Conservation (phyloP, 2,888 invertebrate genomes). For the Nebria salina region DNA sequence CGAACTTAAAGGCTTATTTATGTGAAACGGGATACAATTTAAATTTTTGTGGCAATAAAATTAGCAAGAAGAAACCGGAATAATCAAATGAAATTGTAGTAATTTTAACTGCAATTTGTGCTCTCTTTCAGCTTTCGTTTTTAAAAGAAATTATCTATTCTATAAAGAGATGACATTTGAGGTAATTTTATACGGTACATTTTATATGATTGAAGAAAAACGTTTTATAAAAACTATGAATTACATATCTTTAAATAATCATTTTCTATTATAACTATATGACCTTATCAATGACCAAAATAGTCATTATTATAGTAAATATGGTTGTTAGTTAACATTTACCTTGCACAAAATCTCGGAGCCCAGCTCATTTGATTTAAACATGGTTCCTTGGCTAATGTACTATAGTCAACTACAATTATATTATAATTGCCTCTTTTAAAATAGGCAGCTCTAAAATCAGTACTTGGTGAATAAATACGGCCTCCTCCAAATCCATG, state of each 20-base stretch:
- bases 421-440: slow-evolving; percentile 83
- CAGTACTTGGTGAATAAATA: slow-evolving; percentile 83
- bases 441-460: slow-evolving; percentile 85
- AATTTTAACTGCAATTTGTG: neutral
- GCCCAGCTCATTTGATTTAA: slow-evolving; percentile 69
- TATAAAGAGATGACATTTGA: neutral
- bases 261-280: too few relatives aligned
- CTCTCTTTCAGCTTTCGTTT: neutral
- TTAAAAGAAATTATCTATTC: neutral
- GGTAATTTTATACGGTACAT: neutral
- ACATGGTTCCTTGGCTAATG: slow-evolving; percentile 83
- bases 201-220: neutral
- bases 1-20: too few relatives aligned
- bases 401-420: slow-evolving; percentile 86
- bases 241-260: too few relatives aligned
- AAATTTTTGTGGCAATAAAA: neutral
- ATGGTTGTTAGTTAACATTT: neutral
- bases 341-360: slow-evolving; percentile 61
- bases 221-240: too few relatives aligned
- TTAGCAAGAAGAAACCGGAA: neutral
- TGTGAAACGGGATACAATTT: neutral
- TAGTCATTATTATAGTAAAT: too few relatives aligned
- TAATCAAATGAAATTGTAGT: neutral
- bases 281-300: too few relatives aligned
- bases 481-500: slow-evolving; percentile 92